Conservation (phyloP, 2,113 vertebrate genomes). For the Sorex fumeus region DNA sequence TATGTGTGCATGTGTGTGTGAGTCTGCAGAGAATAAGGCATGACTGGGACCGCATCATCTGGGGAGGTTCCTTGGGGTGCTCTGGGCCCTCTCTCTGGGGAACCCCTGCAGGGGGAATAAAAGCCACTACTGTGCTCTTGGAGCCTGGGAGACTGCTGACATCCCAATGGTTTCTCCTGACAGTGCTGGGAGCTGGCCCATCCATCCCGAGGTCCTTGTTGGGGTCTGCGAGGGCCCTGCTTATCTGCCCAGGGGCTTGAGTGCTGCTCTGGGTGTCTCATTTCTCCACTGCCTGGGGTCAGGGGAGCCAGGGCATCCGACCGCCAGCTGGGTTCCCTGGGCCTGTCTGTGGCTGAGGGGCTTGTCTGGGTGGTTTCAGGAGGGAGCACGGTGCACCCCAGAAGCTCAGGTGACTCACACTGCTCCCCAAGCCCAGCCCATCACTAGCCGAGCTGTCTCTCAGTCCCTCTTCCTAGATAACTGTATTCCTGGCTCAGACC, state of each 20-base stretch:
- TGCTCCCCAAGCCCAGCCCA: background rate
- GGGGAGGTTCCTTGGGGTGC: background rate
- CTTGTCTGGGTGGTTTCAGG: background rate
- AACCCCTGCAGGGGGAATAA: background rate
- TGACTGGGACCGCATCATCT: background rate
- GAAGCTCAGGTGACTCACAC: background rate
- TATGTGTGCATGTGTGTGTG: too few species aligned
- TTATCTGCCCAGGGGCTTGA: background rate
- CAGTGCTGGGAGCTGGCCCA: background rate
- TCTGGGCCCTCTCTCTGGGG: background rate
- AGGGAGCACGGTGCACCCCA: background rate
- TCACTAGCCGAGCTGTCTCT: background rate
- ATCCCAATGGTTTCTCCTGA: background rate
- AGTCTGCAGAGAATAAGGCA: background rate
- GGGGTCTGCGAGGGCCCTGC: background rate
- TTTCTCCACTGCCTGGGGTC: too few species aligned
- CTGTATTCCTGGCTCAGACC: background rate
- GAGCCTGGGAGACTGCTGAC: background rate
- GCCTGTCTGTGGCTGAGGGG: rapidly evolving
- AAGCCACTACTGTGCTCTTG: background rate
- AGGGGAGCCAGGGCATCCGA: background rate
- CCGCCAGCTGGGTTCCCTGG: too few species aligned
- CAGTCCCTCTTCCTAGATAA: slow-evolving; percentile 1
- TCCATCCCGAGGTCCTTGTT: background rate
- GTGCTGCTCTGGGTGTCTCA: background rate